Conservation (phyloP, 2,797 vertebrate species). For the Oreonectes daqikongensis region DNA sequence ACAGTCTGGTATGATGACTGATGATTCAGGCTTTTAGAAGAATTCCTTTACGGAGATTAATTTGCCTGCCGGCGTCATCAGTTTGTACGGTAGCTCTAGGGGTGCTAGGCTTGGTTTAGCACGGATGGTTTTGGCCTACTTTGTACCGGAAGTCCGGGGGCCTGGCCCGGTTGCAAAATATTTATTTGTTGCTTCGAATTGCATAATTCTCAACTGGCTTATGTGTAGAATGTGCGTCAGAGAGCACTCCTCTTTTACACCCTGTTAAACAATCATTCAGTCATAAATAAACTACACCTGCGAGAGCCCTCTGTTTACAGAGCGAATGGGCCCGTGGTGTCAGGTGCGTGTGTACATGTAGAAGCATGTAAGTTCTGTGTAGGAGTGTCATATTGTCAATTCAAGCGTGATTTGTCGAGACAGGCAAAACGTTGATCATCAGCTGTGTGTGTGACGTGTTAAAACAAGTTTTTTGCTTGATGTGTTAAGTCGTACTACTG, state of each 20-base stretch:
- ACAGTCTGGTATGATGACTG: conserved; percentile 13
- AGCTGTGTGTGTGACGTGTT: conserved; percentile 29
- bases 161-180: conserved; percentile 65
- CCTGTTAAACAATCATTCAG: conserved; percentile 41
- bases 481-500: background rate
- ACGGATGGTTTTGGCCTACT: conserved; percentile 48
- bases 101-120: conserved; percentile 55
- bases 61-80: background rate
- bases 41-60: conserved; percentile 14
- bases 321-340: conserved; percentile 5
- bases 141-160: conserved; percentile 58
- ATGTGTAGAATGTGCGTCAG: conserved; percentile 68
- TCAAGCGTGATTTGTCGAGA: conserved; percentile 26
- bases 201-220: conserved; percentile 58
- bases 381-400: background rate
- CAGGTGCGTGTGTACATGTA: conserved; percentile 12
- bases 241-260: conserved; percentile 64
- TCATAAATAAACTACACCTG: conserved; percentile 41
- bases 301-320: conserved; percentile 37
- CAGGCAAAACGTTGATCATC: conserved; percentile 30
- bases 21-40: conserved; percentile 26
- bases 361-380: conserved; percentile 12
- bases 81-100: conserved; percentile 8
- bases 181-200: conserved; percentile 58
- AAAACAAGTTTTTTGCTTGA: conserved; percentile 27